These are phyloP conservation scores for Takifugu flavidus DNA, from an alignment of 2,113 vertebrate species.

Conservation along the genomic window DNA sequence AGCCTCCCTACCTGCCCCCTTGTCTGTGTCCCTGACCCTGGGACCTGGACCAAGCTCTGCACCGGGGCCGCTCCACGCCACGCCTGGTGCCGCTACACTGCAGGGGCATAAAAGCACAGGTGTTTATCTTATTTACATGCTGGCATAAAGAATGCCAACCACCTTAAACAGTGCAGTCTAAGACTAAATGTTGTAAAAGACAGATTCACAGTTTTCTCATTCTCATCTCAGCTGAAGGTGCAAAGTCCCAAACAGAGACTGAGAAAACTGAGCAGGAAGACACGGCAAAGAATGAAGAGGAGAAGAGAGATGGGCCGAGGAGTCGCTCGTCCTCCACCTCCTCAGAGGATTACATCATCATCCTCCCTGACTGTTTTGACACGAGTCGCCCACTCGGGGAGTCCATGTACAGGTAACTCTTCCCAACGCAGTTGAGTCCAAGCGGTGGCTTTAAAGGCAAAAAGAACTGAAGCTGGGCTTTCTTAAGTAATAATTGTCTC, in stretches of 20 bases:
- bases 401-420: constrained; percentile 83
- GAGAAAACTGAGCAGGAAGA: constrained; percentile 46
- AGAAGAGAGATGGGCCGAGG: constrained; percentile 64
- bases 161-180: too few relatives aligned
- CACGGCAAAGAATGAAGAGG: constrained; percentile 49
- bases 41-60: constrained; percentile 11
- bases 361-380: constrained; percentile 94
- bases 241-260: constrained; percentile 31
- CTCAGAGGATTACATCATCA: constrained; percentile 93
- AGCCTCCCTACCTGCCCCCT: constrained; percentile 34
- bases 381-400: constrained; percentile 90
- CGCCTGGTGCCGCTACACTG: constrained; percentile 1
- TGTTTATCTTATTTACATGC: constrained; percentile 2
- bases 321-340: constrained; percentile 88
- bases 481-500: neutral
- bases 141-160: too few relatives aligned
- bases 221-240: constrained; percentile 43
- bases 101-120: constrained; percentile 39
- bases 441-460: too few relatives aligned
- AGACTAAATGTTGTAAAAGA: too few relatives aligned
- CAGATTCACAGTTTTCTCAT: neutral
- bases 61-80: neutral
- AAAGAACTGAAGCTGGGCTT: too few relatives aligned
- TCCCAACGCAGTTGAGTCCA: too few relatives aligned
- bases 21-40: constrained; percentile 10